A percentile compares a stretch with the other conserved stretches of the same genome.
phyloP scores from a whole-genome alignment of 2,888 invertebrate genomes.

The Trachelus iudaicus region DNA sequence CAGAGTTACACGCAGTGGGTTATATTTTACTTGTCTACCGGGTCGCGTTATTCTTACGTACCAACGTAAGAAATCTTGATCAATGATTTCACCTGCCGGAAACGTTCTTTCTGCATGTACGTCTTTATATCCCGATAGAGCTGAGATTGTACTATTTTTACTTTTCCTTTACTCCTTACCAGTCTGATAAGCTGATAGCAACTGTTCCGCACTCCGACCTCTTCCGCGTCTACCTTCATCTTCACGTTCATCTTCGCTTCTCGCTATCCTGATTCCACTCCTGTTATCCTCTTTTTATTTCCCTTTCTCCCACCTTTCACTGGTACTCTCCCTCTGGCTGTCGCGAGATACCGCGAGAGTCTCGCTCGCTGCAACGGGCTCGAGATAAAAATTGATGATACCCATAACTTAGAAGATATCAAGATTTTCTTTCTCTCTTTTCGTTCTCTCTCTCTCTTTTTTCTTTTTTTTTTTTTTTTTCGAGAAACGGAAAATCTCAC shows the following conservation, averaged over 20 bases:
- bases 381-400: constrained; percentile 50
- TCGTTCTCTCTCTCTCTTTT: neutral
- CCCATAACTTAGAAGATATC: constrained; percentile 48
- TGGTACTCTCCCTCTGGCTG: constrained; percentile 14
- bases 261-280: constrained; percentile 16
- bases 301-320: neutral
- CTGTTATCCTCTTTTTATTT: constrained; percentile 17
- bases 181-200: too few species aligned
- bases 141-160: too few species aligned
- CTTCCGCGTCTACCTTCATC: constrained; percentile 29
- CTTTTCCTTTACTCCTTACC: too few species aligned
- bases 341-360: constrained; percentile 20
- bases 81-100: too few species aligned
- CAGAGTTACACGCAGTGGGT: too few species aligned
- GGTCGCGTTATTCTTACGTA: too few species aligned
- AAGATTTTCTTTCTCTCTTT: constrained; percentile 30
- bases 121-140: too few species aligned
- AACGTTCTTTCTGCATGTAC: too few species aligned
- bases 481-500: constrained; percentile 5
- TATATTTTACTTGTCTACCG: too few species aligned
- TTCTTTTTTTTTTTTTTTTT: too few species aligned
- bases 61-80: too few species aligned
- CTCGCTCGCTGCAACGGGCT: constrained; percentile 21
- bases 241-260: constrained; percentile 23
- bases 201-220: constrained; percentile 1